Evolutionary conservation across 2,888 invertebrate species (phyloP).

Genomic region (Epiblema foenella): DNA sequence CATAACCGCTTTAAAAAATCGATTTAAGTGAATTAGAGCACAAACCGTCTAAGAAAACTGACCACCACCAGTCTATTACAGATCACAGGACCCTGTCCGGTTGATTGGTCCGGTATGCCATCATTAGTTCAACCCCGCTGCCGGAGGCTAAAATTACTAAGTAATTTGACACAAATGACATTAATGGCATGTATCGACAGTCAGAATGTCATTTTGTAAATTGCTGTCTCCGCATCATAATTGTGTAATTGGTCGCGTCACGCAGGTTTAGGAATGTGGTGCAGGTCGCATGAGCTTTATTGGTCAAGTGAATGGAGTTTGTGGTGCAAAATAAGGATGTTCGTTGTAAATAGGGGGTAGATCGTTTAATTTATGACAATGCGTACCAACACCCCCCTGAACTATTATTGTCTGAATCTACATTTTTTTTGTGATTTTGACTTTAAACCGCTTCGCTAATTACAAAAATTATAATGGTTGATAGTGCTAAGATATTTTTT

Average conservation of each 20-base stretch:
- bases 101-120: conserved; percentile 44
- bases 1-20: no score
- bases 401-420: no score
- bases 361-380: background rate
- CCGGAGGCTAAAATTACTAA: conserved; percentile 57
- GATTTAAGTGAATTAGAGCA: background rate
- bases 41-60: conserved; percentile 2
- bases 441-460: no score
- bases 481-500: no score
- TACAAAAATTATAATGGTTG: no score
- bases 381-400: no score
- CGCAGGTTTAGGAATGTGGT: conserved; percentile 67
- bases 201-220: conserved; percentile 78
- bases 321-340: conserved; percentile 3
- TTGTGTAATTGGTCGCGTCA: conserved; percentile 68
- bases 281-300: conserved; percentile 48
- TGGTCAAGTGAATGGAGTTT: conserved; percentile 29
- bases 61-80: conserved; percentile 19
- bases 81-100: conserved; percentile 17
- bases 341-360: background rate
- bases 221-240: conserved; percentile 63
- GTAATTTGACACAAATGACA: conserved; percentile 74
- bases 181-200: conserved; percentile 69
- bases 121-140: conserved; percentile 54
- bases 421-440: no score